Percentiles rank a stretch among this genome's conserved stretches.
These are phyloP conservation scores for Oxystoma pomonae DNA, from an alignment of 2,888 invertebrate genomes.

Conservation along the genomic window DNA sequence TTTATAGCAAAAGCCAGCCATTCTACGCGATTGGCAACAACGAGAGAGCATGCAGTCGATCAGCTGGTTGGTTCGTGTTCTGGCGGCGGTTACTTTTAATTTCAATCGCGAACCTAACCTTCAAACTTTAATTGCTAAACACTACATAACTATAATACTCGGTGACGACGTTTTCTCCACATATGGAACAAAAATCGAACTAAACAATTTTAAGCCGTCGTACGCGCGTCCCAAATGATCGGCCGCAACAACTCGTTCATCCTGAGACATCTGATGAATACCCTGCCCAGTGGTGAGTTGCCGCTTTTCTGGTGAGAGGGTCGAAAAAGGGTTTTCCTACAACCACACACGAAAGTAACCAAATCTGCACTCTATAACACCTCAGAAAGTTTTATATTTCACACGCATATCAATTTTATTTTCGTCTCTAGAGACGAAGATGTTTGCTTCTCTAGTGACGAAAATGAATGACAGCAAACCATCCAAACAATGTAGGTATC, in stretches of 20 bases:
- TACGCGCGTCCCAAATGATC: slow-evolving; percentile 33
- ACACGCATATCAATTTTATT: too few species aligned
- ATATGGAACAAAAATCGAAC: neutral
- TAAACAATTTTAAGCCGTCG: slow-evolving; percentile 1
- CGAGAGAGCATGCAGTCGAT: slow-evolving; percentile 16
- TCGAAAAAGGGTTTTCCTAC: too few species aligned
- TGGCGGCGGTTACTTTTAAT: neutral
- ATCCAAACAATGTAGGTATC: too few species aligned
- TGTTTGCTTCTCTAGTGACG: too few species aligned
- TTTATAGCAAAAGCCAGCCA: neutral
- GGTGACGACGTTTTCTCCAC: neutral
- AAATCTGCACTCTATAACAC: too few species aligned
- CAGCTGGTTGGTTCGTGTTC: slow-evolving; percentile 28
- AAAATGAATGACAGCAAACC: too few species aligned
- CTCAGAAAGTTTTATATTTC: too few species aligned
- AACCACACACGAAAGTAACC: too few species aligned
- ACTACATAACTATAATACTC: neutral
- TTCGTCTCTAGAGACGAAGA: too few species aligned
- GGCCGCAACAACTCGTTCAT: slow-evolving; percentile 43
- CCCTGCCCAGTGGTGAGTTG: slow-evolving; percentile 44
- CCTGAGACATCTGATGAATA: slow-evolving; percentile 43
- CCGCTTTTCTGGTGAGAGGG: neutral
- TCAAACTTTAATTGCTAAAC: neutral
- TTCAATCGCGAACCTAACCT: neutral
- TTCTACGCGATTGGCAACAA: neutral